These are phyloP conservation scores for Drosophila ogumai DNA, from an alignment of 1,140 invertebrate genomes.

Conservation along the genomic window DNA sequence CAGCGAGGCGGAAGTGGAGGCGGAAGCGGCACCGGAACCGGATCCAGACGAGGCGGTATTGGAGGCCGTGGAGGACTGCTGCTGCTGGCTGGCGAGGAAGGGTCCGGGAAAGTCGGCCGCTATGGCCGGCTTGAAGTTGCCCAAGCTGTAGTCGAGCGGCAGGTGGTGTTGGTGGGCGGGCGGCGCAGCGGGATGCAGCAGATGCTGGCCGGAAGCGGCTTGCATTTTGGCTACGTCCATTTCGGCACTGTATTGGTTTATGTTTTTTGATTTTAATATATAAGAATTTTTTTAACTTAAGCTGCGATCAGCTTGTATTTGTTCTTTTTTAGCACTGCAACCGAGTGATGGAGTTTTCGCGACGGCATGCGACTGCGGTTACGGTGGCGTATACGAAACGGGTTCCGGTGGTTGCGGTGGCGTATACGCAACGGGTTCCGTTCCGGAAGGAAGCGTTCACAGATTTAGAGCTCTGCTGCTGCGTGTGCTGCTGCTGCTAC, in stretches of 20 bases:
- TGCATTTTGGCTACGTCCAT: constrained; percentile 81
- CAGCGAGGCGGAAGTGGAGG: constrained; percentile 52
- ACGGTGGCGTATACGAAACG: constrained; percentile 46
- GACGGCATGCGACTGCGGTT: constrained; percentile 46
- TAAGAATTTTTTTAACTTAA: constrained; percentile 14
- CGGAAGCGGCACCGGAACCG: constrained; percentile 18
- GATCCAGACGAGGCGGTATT: constrained; percentile 43
- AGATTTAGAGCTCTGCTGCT: constrained; percentile 49
- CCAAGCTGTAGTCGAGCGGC: constrained; percentile 80
- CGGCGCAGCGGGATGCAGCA: constrained; percentile 63
- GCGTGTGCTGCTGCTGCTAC: constrained; percentile 45
- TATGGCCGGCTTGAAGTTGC: constrained; percentile 81
- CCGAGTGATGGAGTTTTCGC: constrained; percentile 25
- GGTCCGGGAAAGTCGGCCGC: constrained; percentile 76
- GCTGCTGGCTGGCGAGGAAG: constrained; percentile 66
- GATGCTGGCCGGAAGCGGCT: constrained; percentile 62
- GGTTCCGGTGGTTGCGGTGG: constrained; percentile 26
- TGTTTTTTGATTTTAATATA: constrained; percentile 12
- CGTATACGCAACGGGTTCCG: constrained; percentile 39
- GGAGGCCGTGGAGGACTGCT: constrained; percentile 51
- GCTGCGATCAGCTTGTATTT: constrained; percentile 11
- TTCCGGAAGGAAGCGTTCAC: constrained; percentile 49
- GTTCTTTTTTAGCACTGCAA: constrained; percentile 43
- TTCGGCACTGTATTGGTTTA: constrained; percentile 20
- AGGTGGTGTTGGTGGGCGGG: constrained; percentile 73